Percentiles rank a stretch among this genome's conserved stretches.
Conservation (phyloP, 2,888 invertebrate genomes). For the Anticlea derivata region DNA sequence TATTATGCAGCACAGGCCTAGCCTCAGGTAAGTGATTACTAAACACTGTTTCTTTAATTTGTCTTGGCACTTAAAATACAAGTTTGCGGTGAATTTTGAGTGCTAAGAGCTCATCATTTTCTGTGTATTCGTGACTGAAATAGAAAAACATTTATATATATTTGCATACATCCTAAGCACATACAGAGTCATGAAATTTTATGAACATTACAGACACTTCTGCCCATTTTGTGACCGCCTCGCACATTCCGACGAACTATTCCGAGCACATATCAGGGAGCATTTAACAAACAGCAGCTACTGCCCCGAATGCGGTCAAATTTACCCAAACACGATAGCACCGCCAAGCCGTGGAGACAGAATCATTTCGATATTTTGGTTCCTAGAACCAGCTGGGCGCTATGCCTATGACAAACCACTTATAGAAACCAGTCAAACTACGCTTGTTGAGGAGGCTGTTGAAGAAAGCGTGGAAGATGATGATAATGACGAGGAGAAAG, state of each 20-base stretch:
- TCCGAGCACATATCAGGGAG: not conserved
- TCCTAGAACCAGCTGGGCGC: not conserved
- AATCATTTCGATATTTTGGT: not conserved
- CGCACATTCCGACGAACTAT: not conserved
- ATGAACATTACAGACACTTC: conserved; percentile 2
- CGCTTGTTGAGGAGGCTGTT: not conserved
- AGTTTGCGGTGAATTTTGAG: too few species aligned
- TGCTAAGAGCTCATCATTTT: too few species aligned
- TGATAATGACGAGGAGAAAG: not conserved
- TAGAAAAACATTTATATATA: too few species aligned
- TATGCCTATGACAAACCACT: too few species aligned
- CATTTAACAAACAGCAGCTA: not conserved
- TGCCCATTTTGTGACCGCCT: conserved; percentile 1
- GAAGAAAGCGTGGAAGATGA: not conserved
- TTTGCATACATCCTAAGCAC: too few species aligned
- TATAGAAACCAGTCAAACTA: not conserved
- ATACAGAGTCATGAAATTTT: too few species aligned
- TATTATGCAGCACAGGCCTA: conserved; percentile 1
- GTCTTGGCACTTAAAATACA: too few species aligned
- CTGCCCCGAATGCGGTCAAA: not conserved
- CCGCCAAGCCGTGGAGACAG: not conserved
- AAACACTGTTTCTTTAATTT: too few species aligned
- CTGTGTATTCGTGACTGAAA: too few species aligned
- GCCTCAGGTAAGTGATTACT: not conserved
- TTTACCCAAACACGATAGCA: not conserved